Evolutionary conservation across 2,888 invertebrate species (phyloP).

Genomic region (Chaetogeoica ovagalla): DNA sequence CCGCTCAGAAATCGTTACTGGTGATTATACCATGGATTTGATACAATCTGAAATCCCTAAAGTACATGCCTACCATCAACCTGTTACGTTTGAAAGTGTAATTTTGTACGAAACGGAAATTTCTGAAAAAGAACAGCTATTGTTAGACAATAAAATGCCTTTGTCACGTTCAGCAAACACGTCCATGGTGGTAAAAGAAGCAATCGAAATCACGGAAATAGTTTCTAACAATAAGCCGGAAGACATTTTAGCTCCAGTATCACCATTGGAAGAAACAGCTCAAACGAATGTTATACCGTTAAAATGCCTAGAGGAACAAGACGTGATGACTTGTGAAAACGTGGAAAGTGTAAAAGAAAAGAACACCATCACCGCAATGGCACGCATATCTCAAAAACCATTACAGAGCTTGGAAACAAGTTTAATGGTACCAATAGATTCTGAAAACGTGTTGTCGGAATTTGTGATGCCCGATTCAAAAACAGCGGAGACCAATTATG

Average conservation of each 20-base stretch:
- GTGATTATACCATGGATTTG: slow-evolving; percentile 32
- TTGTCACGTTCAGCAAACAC: not conserved
- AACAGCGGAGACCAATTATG: slow-evolving; percentile 59
- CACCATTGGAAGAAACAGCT: slow-evolving; percentile 55
- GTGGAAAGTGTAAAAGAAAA: slow-evolving; percentile 49
- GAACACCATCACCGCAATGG: slow-evolving; percentile 58
- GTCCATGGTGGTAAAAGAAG: slow-evolving; percentile 21
- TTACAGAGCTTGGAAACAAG: slow-evolving; percentile 57
- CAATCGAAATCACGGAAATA: slow-evolving; percentile 55
- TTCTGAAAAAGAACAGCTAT: slow-evolving; percentile 65
- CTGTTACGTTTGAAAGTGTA: slow-evolving; percentile 64
- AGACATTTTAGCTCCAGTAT: slow-evolving; percentile 55
- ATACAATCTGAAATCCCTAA: slow-evolving; percentile 56
- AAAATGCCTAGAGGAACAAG: slow-evolving; percentile 62
- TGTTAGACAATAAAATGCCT: slow-evolving; percentile 8
- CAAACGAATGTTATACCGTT: slow-evolving; percentile 56
- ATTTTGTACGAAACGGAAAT: slow-evolving; percentile 63
- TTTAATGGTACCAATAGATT: slow-evolving; percentile 42
- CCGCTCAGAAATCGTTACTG: slow-evolving; percentile 21
- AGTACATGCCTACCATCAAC: slow-evolving; percentile 63
- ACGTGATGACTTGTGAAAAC: slow-evolving; percentile 59
- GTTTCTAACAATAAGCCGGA: slow-evolving; percentile 58
- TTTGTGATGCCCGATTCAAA: slow-evolving; percentile 49
- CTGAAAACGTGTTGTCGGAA: slow-evolving; percentile 30
- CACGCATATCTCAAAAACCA: slow-evolving; percentile 62